Evolutionary conservation across 2,113 vertebrate genomes (phyloP), one percentile per base, ranked within the genome.

Genomic region (Leucopsar rothschildi): DNA sequence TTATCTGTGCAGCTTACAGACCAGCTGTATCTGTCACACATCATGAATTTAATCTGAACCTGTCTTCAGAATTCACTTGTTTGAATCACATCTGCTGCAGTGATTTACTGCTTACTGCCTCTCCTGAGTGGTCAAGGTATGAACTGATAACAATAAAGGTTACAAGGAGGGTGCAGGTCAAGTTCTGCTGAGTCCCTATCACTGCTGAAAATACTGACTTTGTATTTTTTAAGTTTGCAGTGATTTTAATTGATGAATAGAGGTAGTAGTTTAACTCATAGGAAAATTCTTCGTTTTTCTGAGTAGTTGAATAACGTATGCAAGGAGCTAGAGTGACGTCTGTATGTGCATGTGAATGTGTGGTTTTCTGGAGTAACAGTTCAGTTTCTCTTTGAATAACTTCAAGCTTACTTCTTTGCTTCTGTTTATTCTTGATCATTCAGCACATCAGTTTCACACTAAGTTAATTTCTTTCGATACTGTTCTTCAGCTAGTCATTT

Each of bases 341-440:
- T 63, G 9, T 50, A 16, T 0, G 0, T 76, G 37, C 17, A 10
- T n/a, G 6, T 2, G 3, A 39, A 10, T 39, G 3, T 69, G 11
- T 57, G 5, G 60, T 53, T 6, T 68, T 72, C 81, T 72, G 15
- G 15, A 45, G 9, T 71, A 29, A 72, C 15, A 77, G 13, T 83
- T 44, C 24, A 47, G 0, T 73, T 64, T 53, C 11, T 44, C 3
- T 40, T 2, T 64, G 31, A 60, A 5, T 57, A 42, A 50, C 37
- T 45, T 83, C 1, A 4, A 29, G 11, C 5, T 40, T 64, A 23
- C 20, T 73, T 91, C 11, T 81, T 90, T 69, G 9, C 22, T 88
- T 76, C 24, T 64, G 11, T 56, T 82, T 72, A 31, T 80, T 79
- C 28, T 60, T 89, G 45, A 23, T 80, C 20, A n/a, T 80, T 63